Base-by-base conservation (phyloP, 2,113 vertebrate genomes). In the Peromyscus californicus region DNA sequence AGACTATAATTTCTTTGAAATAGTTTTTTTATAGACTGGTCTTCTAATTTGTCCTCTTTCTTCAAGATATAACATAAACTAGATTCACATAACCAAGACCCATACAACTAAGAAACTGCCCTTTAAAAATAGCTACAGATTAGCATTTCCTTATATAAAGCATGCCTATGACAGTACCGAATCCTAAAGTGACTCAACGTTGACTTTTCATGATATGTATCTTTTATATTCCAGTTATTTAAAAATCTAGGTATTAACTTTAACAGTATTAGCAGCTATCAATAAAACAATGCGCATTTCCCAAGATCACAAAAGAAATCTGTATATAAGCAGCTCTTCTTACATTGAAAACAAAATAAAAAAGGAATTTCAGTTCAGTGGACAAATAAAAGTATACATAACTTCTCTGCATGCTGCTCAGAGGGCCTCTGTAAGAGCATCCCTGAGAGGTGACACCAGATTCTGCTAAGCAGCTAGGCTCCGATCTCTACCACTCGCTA, bases 221-320 rank as follows among this genome's bases (percentile, higher is more conserved):
- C 51, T 95, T 94, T 94, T 59, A 89, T 54, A 95, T 82, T 90
- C 57, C 91, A 96, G 70, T 91, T 97, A 93, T 87, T 94, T 91
- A 83, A 91, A 93, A 94, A 88, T 76, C 90, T 33, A 42, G 33
- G 24, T 95, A 96, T 75, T 61, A 2, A 90, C 63, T 91, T 69
- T 89, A 94, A 93, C 29, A 84, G 24, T 79, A 91, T 89, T 67
- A 91, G 33, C 33, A 42, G 89, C 42, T 87, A 76, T 84, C 69
- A 90, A 90, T 87, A 74, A 74, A 93, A 94, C 36, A 33, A 75
- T 54, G 84, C 3, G 9, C 57, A 93, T 39, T 95, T 94, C 59
- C 87, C 42, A 90, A 7, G 29, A 95, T 83, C 54, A 87, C 57
- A 88, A 91, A 93, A 83, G 1, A 83, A 70, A 48, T 19, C 19